Evolutionary conservation across 2,797 vertebrate species (phyloP), one percentile per base, ranked within the genome.

Genomic region (Diplodus sargus): DNA sequence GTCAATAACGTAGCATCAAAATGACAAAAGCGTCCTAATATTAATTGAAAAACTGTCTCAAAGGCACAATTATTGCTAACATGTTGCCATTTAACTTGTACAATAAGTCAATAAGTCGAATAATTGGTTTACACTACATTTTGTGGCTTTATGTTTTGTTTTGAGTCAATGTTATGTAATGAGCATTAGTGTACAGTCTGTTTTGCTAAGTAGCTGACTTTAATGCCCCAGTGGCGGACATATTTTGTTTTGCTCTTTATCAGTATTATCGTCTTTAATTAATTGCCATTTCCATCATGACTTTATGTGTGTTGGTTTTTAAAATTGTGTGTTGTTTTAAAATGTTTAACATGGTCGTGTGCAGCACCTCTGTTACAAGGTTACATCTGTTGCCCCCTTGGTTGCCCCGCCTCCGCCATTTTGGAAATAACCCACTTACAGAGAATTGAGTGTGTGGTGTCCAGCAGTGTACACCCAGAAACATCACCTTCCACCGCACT

Each of bases 321-420:
- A 23, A 2, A 28, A 14, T 3, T 25, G 15, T 39, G 54, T 47
- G 3, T n/a, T n/a, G n/a, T n/a, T n/a, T n/a, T n/a, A n/a, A n/a
- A 49, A 3, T 56, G 18, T 64, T n/a, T 25, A 11, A 17, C 4
- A 15, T 12, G 3, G 1, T 76, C 2, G 13, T 47, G 22, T 43
- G 1, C 23, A 62, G 53, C 47, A 30, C 43, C 39, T 11, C 39
- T 39, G 39, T 39, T 10, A 7, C 39, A 39, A 39, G 39, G 39
- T 34, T 39, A 10, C 10, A 39, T 39, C 39, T 11, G 39, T 10
- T 39, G 39, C 39, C 39, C 39, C 9, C 39, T 39, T 39, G 10
- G 39, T 10, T 58, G 2, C 53, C 66, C 78, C 70, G 6, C 63
- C 84, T 66, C 82, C 84, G 51, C 57, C 81, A 70, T 79, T 85